Base-by-base conservation (phyloP, 2,888 invertebrate genomes). In the Hybos culiciformis region DNA sequence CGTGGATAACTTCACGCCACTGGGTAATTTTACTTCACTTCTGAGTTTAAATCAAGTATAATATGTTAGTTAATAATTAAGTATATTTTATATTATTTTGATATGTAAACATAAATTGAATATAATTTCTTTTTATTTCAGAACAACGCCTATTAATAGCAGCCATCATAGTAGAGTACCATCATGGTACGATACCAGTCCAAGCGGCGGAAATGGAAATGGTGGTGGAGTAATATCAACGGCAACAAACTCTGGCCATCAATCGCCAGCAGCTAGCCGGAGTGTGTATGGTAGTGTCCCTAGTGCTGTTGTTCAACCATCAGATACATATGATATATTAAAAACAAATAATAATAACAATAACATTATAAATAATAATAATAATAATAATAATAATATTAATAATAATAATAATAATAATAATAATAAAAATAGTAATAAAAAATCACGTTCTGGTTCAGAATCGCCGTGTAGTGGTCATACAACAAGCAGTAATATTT, bases 171-270 rank as follows among this genome's bases (percentile, higher is more conserved):
- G 57, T 53, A 56, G 64, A 58, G 51, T 63, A 54, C 57, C 62
- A 58, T 56, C 66, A 61, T 67, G 67, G 67, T 66, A 66, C 63
- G 67, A 67, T 52, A 59, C 60, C 43, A 51, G 49, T 57, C 57
- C 60, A 54, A 56, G 57, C 57, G 54, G 56, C 56, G 58, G 57
- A 56, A 58, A 58, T 62, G 63, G 61, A 60, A 62, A 62, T 59
- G 57, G 48, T 55, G 59, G 55, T 56, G 53, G 56, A 57, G 56
- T 56, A 49, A 56, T 46, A 29, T 43, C 46, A 34, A 33, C 29
- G 12, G 24, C 44, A 29, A 43, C 37, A 39, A n/a, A n/a, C n/a
- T n/a, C n/a, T n/a, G n/a, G n/a, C n/a, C n/a, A n/a, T n/a, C 37
- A 37, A 41, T 44, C 48, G 24, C 49, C 46, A 45, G 39, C 46